These are phyloP conservation scores for Bombus balteatus DNA, from an alignment of 1,140 invertebrate species.

Conservation along the genomic window DNA sequence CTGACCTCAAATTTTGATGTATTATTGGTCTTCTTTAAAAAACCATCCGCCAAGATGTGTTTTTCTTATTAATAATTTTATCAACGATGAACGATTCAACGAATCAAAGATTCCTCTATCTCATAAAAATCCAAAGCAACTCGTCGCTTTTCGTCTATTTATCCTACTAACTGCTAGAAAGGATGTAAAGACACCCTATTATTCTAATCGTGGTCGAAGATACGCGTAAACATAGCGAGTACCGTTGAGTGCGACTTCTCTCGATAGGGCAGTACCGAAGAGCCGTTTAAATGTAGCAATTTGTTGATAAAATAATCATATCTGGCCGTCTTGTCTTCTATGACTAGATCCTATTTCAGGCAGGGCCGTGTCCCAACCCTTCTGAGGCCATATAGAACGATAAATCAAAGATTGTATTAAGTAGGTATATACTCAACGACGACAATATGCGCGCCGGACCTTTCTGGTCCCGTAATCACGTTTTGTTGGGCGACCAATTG, in stretches of 20 bases:
- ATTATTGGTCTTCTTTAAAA: no score
- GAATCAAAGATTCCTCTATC: not conserved
- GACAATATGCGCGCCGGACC: constrained; percentile 19
- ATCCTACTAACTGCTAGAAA: not conserved
- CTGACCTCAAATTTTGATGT: no score
- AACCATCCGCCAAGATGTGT: no score
- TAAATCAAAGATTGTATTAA: constrained; percentile 43
- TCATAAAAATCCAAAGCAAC: not conserved
- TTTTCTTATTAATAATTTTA: not conserved
- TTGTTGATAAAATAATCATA: constrained; percentile 69
- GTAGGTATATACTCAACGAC: not conserved
- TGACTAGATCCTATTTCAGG: constrained; percentile 56
- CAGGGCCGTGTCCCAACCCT: constrained; percentile 55
- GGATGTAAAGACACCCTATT: not conserved
- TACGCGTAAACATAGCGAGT: constrained; percentile 51
- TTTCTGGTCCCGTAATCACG: constrained; percentile 20
- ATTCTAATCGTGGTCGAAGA: not conserved
- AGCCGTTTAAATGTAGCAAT: constrained; percentile 66
- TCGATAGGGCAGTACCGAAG: constrained; percentile 49
- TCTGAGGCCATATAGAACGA: constrained; percentile 27
- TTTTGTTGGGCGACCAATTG: constrained; percentile 32
- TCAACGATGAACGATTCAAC: not conserved
- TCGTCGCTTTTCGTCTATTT: not conserved
- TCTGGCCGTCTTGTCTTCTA: constrained; percentile 55
- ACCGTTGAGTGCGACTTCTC: constrained; percentile 40